A percentile compares a stretch with the other conserved stretches of the same genome.
These are phyloP conservation scores for Sarcophaga peregrina DNA, from an alignment of 1,140 invertebrate species.

Conservation along the genomic window DNA sequence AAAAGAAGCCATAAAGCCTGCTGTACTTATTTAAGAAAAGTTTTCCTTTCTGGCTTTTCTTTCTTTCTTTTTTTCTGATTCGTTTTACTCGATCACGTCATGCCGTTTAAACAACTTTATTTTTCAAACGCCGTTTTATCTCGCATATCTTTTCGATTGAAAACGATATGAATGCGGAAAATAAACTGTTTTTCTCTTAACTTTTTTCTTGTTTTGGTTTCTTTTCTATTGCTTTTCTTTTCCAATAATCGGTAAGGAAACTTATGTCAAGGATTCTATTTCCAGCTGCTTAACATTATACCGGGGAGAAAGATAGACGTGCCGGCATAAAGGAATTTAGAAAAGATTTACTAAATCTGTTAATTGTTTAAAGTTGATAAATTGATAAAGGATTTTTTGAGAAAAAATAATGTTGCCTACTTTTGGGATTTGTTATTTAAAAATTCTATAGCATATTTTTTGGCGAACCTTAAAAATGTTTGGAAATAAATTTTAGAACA, in stretches of 20 bases:
- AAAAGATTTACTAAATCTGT: too few species aligned
- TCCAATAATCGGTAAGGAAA: too few species aligned
- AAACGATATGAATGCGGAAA: background rate
- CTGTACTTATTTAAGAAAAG: background rate
- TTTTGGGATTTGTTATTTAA: too few species aligned
- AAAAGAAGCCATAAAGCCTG: background rate
- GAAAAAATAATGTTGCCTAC: background rate
- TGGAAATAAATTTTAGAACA: too few species aligned
- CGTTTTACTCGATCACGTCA: background rate
- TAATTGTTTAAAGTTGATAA: too few species aligned
- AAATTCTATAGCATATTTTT: too few species aligned
- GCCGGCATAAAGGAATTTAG: background rate
- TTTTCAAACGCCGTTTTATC: slow-evolving; percentile 2
- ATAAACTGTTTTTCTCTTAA: background rate
- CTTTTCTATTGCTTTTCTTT: too few species aligned
- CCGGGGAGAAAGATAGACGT: background rate
- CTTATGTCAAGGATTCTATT: too few species aligned
- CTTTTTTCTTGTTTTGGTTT: too few species aligned
- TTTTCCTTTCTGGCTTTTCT: background rate
- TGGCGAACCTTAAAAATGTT: too few species aligned
- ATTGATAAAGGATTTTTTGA: background rate
- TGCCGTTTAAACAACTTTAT: slow-evolving; percentile 24
- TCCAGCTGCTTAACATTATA: background rate
- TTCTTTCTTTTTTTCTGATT: background rate
- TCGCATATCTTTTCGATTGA: background rate